Percentiles rank a stretch among this genome's conserved stretches.
phyloP scores from a whole-genome alignment of 2,113 vertebrate species.

The Gasterosteus nipponicus region DNA sequence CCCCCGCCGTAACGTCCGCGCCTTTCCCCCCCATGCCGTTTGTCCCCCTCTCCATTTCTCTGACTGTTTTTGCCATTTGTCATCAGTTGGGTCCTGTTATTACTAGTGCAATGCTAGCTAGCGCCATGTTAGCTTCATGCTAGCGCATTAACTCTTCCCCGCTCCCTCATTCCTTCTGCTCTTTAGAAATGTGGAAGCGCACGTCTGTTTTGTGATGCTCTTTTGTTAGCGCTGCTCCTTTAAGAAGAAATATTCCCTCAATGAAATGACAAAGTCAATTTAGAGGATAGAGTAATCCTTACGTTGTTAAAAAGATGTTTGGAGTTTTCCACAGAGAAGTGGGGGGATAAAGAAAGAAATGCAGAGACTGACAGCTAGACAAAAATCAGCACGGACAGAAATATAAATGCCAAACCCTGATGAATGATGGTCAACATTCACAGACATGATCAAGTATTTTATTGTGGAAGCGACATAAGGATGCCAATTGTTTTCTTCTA shows the following conservation, averaged over 20 bases:
- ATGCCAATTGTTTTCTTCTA: neutral
- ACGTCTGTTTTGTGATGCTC: too few species aligned
- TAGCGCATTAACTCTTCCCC: neutral
- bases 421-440: neutral
- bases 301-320: neutral
- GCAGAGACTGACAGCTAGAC: neutral
- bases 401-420: neutral
- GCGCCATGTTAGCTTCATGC: too few species aligned
- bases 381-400: neutral
- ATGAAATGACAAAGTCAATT: too few species aligned
- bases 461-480: neutral
- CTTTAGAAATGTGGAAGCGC: neutral
- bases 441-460: neutral
- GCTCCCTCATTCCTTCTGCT: neutral
- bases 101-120: too few species aligned
- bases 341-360: neutral
- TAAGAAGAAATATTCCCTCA: too few species aligned
- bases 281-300: neutral
- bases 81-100: too few species aligned
- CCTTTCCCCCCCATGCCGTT: too few species aligned
- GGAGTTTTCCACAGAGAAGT: neutral
- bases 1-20: too few species aligned
- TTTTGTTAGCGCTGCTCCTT: neutral
- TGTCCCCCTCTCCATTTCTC: too few species aligned
- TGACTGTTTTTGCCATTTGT: too few species aligned